phyloP scores from a whole-genome alignment of 2,797 vertebrate species.

The Champsocephalus esox region DNA sequence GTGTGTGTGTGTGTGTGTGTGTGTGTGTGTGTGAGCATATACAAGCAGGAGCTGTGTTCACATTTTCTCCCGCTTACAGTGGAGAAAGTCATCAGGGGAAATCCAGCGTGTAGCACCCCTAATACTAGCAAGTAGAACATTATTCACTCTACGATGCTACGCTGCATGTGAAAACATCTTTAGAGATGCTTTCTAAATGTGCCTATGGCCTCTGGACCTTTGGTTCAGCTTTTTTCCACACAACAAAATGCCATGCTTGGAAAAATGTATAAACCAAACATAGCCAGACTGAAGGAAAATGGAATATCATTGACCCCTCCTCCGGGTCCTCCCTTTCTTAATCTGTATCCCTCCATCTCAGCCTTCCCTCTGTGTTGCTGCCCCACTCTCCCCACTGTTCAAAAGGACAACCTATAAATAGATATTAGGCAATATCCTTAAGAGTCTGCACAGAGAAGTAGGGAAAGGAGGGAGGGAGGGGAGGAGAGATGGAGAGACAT shows the following conservation, averaged over 20 bases:
- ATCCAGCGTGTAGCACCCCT: conserved; percentile 3
- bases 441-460: conserved; percentile 69
- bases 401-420: conserved; percentile 83
- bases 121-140: conserved; percentile 10
- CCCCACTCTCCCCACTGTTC: conserved; percentile 74
- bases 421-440: conserved; percentile 83
- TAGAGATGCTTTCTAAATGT: background rate
- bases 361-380: conserved; percentile 45
- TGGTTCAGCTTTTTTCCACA: background rate
- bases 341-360: conserved; percentile 52
- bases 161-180: background rate
- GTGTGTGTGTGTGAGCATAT: conserved; percentile 42
- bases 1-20: conserved; percentile 38
- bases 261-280: conserved; percentile 8
- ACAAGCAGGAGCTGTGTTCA: conserved; percentile 60
- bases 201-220: background rate
- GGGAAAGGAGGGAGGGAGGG: conserved; percentile 32
- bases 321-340: conserved; percentile 30
- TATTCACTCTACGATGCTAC: background rate
- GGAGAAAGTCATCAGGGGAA: conserved; percentile 36
- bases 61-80: conserved; percentile 48
- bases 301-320: conserved; percentile 34
- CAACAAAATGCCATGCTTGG: background rate
- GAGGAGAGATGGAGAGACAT: conserved; percentile 58
- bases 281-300: conserved; percentile 16